phyloP scores from a whole-genome alignment of 2,888 invertebrate species.

The Selenia dentaria region DNA sequence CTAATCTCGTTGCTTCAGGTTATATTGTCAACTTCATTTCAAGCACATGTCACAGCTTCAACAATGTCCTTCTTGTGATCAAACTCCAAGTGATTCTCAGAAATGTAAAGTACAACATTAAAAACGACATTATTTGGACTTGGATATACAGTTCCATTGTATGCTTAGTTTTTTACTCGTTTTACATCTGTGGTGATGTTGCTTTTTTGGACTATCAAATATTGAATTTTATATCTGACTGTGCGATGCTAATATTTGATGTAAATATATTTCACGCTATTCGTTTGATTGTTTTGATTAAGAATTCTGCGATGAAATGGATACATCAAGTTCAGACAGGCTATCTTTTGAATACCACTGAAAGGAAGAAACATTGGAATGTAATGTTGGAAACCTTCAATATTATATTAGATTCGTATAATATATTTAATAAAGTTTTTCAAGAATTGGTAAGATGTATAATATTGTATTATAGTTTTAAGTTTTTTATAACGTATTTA shows the following conservation, averaged over 20 bases:
- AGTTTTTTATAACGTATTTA: too few species aligned
- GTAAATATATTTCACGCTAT: constrained; percentile 8
- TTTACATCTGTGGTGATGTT: background rate
- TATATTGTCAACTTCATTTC: constrained; percentile 1
- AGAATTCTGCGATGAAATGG: background rate
- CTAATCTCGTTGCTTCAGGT: background rate
- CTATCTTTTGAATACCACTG: background rate
- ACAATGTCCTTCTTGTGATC: constrained; percentile 7
- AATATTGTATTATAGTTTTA: too few species aligned
- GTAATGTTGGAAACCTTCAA: constrained; percentile 11
- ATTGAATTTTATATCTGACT: background rate
- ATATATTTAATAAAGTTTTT: constrained; percentile 9
- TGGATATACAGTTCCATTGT: background rate
- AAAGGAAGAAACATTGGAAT: constrained; percentile 5
- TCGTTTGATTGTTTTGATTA: constrained; percentile 8
- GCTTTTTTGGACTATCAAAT: background rate
- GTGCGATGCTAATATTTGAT: background rate
- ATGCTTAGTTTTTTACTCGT: background rate
- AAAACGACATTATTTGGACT: constrained; percentile 1
- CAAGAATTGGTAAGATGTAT: constrained; percentile 10
- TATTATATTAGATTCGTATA: constrained; percentile 9
- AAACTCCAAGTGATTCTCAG: constrained; percentile 4
- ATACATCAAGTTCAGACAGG: background rate
- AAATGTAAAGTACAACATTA: constrained; percentile 1
- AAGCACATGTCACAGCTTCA: background rate